These are phyloP conservation scores for Sympetrum striolatum DNA, from an alignment of 2,888 invertebrate species.

Conservation along the genomic window DNA sequence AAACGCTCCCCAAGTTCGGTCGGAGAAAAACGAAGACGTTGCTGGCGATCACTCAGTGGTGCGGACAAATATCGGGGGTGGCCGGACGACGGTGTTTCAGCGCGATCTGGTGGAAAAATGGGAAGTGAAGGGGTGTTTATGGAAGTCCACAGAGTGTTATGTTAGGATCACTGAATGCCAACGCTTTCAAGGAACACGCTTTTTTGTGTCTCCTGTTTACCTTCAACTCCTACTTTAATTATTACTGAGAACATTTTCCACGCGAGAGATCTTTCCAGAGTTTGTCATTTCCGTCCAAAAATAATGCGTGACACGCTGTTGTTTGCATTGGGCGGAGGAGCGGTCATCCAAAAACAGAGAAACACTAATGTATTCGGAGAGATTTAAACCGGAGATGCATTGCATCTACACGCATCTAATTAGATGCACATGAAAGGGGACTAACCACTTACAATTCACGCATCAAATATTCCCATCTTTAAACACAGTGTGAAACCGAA, in stretches of 20 bases:
- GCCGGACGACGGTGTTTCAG: neutral
- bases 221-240: neutral
- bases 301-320: neutral
- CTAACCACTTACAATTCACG: too few relatives aligned
- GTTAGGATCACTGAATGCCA: conserved; percentile 2
- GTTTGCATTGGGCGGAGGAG: neutral
- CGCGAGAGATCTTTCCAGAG: neutral
- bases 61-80: too few relatives aligned
- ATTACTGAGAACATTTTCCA: neutral
- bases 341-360: too few relatives aligned
- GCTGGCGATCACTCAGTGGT: too few relatives aligned
- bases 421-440: too few relatives aligned
- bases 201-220: neutral
- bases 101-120: neutral
- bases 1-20: too few relatives aligned
- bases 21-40: too few relatives aligned
- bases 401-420: too few relatives aligned
- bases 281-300: neutral
- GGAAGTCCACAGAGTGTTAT: neutral
- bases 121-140: neutral
- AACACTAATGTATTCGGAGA: too few relatives aligned
- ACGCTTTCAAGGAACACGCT: neutral
- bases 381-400: too few relatives aligned
- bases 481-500: too few relatives aligned
- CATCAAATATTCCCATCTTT: too few relatives aligned